Percentiles rank a stretch among this genome's conserved stretches.
These are phyloP conservation scores for Ascaphus truei DNA, from an alignment of 2,113 vertebrate species.

Conservation along the genomic window DNA sequence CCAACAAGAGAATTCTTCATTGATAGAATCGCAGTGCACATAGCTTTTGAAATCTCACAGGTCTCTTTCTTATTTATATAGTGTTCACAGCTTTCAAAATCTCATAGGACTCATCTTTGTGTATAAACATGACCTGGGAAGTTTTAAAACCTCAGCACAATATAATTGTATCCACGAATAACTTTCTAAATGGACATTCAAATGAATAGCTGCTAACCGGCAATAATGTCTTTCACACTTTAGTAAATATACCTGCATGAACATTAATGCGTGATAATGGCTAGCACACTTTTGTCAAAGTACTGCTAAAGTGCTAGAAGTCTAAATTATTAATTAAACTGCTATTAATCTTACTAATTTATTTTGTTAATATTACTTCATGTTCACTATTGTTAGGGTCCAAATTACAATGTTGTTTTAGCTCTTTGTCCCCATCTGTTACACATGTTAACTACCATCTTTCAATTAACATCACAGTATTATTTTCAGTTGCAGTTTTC, in stretches of 20 bases:
- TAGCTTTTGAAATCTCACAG: constrained; percentile 4
- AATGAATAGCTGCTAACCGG: constrained; percentile 28
- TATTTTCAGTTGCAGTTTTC: too few species aligned
- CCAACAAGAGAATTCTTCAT: constrained; percentile 10
- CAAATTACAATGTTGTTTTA: too few species aligned
- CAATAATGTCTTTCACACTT: constrained; percentile 24
- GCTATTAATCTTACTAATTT: too few species aligned
- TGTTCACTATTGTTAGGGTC: too few species aligned
- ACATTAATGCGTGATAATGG: constrained; percentile 22
- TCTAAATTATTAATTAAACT: background rate
- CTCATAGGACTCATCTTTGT: constrained; percentile 4
- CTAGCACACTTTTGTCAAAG: background rate
- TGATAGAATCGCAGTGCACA: background rate
- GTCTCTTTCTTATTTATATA: background rate
- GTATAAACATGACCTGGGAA: constrained; percentile 22
- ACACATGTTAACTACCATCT: too few species aligned
- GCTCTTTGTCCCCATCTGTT: too few species aligned
- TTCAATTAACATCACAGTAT: too few species aligned
- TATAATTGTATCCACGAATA: constrained; percentile 29
- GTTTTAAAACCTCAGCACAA: constrained; percentile 3
- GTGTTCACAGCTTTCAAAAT: constrained; percentile 19
- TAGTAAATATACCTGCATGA: background rate
- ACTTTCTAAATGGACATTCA: constrained; percentile 29
- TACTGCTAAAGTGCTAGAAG: background rate
- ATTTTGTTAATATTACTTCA: too few species aligned